phyloP scores from a whole-genome alignment of 1,140 invertebrate genomes.

The Cardiocondyla obscurior region DNA sequence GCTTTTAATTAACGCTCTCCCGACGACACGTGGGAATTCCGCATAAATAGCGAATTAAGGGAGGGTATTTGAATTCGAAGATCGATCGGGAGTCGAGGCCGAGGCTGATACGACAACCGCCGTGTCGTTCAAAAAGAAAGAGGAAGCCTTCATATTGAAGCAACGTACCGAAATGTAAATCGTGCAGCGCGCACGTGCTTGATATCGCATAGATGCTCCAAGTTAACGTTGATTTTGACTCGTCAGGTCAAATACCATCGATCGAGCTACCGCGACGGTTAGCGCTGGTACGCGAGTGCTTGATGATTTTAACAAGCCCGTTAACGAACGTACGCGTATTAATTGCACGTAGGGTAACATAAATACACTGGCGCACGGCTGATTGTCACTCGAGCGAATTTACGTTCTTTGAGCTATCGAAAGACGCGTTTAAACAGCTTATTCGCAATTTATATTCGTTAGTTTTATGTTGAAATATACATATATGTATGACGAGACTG shows the following conservation, averaged over 20 bases:
- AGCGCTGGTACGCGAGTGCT: not conserved
- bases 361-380: not conserved
- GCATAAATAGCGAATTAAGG: slow-evolving; percentile 8
- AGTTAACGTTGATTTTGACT: slow-evolving; percentile 39
- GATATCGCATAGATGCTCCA: not conserved
- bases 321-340: slow-evolving; percentile 11
- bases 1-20: slow-evolving; percentile 4
- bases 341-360: not conserved
- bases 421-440: not conserved
- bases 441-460: not conserved
- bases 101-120: not conserved
- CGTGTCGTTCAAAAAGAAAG: slow-evolving; percentile 13
- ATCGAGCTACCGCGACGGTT: slow-evolving; percentile 2
- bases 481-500: not conserved
- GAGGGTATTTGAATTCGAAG: slow-evolving; percentile 30
- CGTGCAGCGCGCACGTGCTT: not conserved
- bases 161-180: slow-evolving; percentile 40
- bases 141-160: not conserved
- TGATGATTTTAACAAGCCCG: slow-evolving; percentile 18
- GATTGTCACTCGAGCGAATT: not conserved
- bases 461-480: not conserved
- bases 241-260: slow-evolving; percentile 32
- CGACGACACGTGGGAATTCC: not conserved
- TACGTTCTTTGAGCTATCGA: not conserved
- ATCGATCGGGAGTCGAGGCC: not conserved